Evolutionary conservation across 2,113 vertebrate species (phyloP).

Genomic region (Pollachius pollachius): DNA sequence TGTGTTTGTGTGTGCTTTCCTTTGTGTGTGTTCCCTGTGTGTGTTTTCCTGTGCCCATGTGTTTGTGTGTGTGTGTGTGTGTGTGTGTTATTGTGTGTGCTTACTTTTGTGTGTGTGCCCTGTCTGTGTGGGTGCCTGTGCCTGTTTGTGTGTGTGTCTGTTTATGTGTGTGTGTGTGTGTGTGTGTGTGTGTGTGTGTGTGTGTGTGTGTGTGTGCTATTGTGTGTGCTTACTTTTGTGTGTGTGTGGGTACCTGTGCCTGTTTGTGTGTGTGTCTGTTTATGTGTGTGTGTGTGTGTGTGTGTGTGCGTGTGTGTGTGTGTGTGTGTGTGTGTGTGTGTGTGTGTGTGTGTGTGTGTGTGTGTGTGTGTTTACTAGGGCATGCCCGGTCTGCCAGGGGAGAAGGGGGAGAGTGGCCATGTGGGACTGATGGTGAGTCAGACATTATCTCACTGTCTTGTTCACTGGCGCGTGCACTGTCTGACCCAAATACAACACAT

Average conservation of each 20-base stretch:
- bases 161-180: constrained; percentile 25
- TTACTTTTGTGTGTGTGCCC: neutral
- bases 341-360: constrained; percentile 21
- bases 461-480: too few relatives aligned
- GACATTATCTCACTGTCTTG: neutral
- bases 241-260: too few relatives aligned
- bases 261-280: constrained; percentile 20
- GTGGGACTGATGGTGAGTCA: constrained; percentile 66
- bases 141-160: neutral
- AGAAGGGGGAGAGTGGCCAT: constrained; percentile 75
- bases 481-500: too few relatives aligned
- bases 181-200: neutral
- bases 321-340: too few relatives aligned
- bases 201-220: neutral
- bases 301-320: neutral
- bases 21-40: too few relatives aligned
- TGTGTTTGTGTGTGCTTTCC: too few relatives aligned
- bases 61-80: constrained; percentile 1
- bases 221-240: neutral
- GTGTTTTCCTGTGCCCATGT: too few relatives aligned
- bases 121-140: too few relatives aligned
- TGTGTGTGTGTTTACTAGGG: constrained; percentile 52
- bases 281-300: constrained; percentile 14
- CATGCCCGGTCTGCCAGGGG: constrained; percentile 75
- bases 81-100: constrained; percentile 24